phyloP scores from a whole-genome alignment of 2,113 vertebrate genomes.

The Dasyurus viverrinus region DNA sequence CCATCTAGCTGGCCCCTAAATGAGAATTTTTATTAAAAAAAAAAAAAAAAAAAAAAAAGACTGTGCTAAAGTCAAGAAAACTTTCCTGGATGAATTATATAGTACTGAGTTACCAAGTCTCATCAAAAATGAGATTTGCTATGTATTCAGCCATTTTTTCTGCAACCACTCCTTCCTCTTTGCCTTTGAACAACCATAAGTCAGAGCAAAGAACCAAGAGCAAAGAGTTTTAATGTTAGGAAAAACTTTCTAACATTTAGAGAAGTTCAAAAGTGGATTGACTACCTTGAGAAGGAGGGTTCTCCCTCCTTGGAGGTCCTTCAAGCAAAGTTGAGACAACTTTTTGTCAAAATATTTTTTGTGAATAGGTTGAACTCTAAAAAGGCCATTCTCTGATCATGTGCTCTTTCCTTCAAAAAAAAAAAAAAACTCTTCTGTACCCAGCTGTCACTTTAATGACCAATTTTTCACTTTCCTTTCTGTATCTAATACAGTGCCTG shows the following conservation, averaged over 20 bases:
- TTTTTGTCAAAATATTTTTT: neutral
- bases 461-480: neutral
- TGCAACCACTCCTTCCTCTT: neutral
- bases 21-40: neutral
- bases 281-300: neutral
- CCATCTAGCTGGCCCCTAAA: neutral
- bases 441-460: neutral
- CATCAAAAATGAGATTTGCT: constrained; percentile 10
- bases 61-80: constrained; percentile 5
- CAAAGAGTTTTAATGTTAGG: neutral
- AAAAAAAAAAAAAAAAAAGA: neutral
- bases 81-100: neutral
- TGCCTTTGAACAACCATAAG: constrained; percentile 14
- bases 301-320: neutral
- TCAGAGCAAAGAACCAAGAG: neutral
- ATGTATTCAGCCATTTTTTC: constrained; percentile 28
- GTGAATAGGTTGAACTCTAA: neutral
- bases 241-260: neutral
- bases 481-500: neutral
- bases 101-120: neutral
- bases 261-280: neutral
- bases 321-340: neutral
- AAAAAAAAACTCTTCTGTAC: neutral
- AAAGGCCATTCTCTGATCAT: neutral
- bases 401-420: neutral